Evolutionary conservation across 1,140 invertebrate genomes (phyloP).

Genomic region (Neotoxoptera formosana): DNA sequence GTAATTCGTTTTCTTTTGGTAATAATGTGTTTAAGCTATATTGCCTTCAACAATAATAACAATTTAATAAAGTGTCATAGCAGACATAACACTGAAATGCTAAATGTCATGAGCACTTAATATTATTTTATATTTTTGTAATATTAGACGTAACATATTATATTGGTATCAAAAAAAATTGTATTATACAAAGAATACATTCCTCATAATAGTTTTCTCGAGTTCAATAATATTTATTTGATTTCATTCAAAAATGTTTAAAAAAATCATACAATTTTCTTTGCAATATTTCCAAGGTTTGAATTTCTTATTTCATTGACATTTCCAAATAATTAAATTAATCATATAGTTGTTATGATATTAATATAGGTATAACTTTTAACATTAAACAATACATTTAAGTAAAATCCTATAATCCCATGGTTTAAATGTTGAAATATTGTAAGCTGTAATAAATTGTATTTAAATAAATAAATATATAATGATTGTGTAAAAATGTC

Average conservation of each 20-base stretch:
- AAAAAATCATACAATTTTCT: background rate
- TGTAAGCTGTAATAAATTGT: background rate
- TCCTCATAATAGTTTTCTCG: background rate
- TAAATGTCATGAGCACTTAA: background rate
- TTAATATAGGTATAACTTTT: background rate
- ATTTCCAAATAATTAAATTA: background rate
- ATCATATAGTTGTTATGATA: background rate
- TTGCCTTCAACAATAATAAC: background rate
- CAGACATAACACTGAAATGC: background rate
- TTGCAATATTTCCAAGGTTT: background rate
- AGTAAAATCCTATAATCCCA: background rate
- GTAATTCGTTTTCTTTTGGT: background rate
- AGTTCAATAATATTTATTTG: background rate
- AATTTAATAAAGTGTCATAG: background rate
- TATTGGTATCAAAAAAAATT: background rate
- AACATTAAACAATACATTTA: background rate
- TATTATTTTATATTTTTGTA: constrained; percentile 7
- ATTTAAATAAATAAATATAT: background rate
- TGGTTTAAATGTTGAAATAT: background rate
- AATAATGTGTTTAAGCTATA: background rate
- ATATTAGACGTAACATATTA: background rate
- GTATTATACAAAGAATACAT: background rate
- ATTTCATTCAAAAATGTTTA: background rate
- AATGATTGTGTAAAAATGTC: background rate
- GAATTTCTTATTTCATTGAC: background rate